Percentiles rank a stretch among this genome's conserved stretches.
phyloP scores from a whole-genome alignment of 2,797 vertebrate genomes.

The Mionectes olivaceus region DNA sequence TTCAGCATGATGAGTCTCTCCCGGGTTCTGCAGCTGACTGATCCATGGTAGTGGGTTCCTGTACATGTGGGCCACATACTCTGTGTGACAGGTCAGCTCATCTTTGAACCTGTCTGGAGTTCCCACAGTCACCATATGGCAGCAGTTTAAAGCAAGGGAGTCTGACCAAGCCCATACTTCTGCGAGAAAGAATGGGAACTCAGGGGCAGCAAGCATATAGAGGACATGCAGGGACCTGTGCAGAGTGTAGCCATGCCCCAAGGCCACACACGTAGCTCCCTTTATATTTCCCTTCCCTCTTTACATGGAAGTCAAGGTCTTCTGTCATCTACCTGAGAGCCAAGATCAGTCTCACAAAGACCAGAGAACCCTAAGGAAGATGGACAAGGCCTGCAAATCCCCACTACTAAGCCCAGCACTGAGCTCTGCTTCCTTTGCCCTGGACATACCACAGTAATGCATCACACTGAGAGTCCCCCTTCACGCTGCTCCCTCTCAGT shows the following conservation, averaged over 20 bases:
- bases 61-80: background rate
- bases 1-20: background rate
- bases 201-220: background rate
- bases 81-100: background rate
- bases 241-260: background rate
- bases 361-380: background rate
- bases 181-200: background rate
- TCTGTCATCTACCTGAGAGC: background rate
- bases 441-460: background rate
- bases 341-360: background rate
- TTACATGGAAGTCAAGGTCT: background rate
- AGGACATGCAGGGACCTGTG: background rate
- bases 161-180: background rate
- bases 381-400: accelerated
- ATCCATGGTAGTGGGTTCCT: background rate
- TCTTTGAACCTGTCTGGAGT: background rate
- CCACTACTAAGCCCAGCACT: background rate
- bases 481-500: accelerated
- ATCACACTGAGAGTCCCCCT: background rate
- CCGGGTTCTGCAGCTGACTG: background rate
- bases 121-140: accelerated
- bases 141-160: background rate
- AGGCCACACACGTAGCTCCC: background rate
- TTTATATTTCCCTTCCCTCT: background rate
- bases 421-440: background rate